Conservation (phyloP, 2,113 vertebrate genomes). For the Panthera tigris region DNA sequence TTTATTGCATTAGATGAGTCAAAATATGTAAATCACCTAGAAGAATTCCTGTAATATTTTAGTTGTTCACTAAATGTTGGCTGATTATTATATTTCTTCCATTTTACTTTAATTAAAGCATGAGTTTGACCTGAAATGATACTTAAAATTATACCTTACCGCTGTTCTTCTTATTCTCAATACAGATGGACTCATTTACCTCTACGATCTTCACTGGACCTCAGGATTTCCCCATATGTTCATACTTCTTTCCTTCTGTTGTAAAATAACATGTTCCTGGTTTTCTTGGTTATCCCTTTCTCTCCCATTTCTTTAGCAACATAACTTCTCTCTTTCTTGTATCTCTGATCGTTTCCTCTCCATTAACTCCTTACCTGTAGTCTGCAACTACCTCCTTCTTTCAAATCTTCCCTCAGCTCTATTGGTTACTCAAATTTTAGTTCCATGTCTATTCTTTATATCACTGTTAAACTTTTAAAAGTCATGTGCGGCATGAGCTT, state of each 20-base stretch:
- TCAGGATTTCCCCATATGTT: not conserved
- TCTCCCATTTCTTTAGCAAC: not conserved
- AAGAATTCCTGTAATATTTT: not conserved
- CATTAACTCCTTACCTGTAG: not conserved
- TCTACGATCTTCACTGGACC: not conserved
- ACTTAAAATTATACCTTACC: not conserved
- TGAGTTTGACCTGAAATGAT: not conserved
- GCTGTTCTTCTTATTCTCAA: not conserved
- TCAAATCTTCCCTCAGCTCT: not conserved
- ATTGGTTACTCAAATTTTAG: not conserved
- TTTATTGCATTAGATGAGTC: constrained; percentile 1
- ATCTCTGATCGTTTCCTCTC: not conserved
- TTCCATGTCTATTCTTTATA: not conserved
- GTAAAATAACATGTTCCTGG: not conserved
- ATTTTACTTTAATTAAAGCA: not conserved
- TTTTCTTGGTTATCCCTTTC: not conserved
- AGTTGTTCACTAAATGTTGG: not conserved
- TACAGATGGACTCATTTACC: not conserved
- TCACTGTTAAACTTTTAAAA: not conserved
- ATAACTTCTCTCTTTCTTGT: not conserved
- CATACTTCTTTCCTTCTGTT: not conserved
- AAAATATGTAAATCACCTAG: not conserved
- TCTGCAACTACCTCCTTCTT: not conserved
- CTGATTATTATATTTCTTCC: not conserved
- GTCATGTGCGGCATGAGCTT: not conserved